Conservation (phyloP, 2,888 invertebrate species). For the Cosmorhoe ocellata region DNA sequence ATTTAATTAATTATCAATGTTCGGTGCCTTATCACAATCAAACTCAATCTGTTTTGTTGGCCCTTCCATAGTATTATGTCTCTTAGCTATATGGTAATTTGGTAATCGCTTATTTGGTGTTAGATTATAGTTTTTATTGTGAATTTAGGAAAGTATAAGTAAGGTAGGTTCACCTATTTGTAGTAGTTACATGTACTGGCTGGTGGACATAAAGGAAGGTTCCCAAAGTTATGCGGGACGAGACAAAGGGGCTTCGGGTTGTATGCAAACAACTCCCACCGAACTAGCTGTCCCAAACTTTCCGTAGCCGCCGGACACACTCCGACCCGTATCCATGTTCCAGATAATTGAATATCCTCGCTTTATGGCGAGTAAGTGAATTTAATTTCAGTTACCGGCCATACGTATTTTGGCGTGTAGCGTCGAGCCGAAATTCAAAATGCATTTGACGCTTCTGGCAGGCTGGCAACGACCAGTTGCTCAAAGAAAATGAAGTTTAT, state of each 20-base stretch:
- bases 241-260: conserved; percentile 40
- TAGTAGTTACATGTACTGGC: neutral
- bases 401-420: conserved; percentile 1
- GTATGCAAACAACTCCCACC: conserved; percentile 55
- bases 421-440: too few relatives aligned
- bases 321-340: conserved; percentile 47
- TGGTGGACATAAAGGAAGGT: conserved; percentile 17
- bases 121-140: too few relatives aligned
- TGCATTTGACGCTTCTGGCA: too few relatives aligned
- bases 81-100: too few relatives aligned
- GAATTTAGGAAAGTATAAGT: too few relatives aligned
- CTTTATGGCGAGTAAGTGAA: conserved; percentile 21
- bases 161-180: too few relatives aligned
- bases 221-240: conserved; percentile 27
- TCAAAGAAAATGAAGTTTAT: too few relatives aligned
- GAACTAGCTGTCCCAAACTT: conserved; percentile 42
- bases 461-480: too few relatives aligned
- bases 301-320: conserved; percentile 39
- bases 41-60: too few relatives aligned
- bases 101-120: too few relatives aligned
- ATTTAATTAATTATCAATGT: neutral
- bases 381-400: conserved; percentile 14
- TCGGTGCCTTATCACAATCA: too few relatives aligned
- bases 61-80: too few relatives aligned
- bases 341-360: conserved; percentile 50